A percentile compares a stretch with the other conserved stretches of the same genome.
These are phyloP conservation scores for Cantharis flavilabris DNA, from an alignment of 2,888 invertebrate genomes.

Conservation along the genomic window DNA sequence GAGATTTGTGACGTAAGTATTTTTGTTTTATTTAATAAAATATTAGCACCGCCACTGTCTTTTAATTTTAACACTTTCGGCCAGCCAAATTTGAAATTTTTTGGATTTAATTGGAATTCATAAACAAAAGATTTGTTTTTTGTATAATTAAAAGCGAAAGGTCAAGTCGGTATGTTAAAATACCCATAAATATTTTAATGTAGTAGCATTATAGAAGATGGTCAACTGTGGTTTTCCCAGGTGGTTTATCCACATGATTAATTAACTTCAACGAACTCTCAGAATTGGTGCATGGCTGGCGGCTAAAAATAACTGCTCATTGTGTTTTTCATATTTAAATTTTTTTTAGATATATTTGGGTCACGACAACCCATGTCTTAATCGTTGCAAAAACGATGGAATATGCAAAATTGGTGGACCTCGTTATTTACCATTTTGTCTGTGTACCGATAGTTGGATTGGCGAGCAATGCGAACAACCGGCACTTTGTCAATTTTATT, in stretches of 20 bases:
- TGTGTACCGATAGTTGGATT: constrained; percentile 62
- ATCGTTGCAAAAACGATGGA: constrained; percentile 62
- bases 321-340: not conserved
- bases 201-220: not conserved
- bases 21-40: not conserved
- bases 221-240: not conserved
- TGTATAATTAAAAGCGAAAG: no score
- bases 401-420: constrained; percentile 62
- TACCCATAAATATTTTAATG: not conserved
- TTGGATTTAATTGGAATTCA: no score
- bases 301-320: not conserved
- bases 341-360: constrained; percentile 57
- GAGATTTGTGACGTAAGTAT: constrained; percentile 58
- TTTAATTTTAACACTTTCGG: no score
- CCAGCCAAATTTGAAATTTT: no score
- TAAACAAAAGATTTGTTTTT: no score
- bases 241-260: not conserved
- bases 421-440: constrained; percentile 58
- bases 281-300: not conserved
- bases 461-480: constrained; percentile 62
- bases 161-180: no score
- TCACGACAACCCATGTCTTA: constrained; percentile 66
- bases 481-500: constrained; percentile 56
- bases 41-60: not conserved
- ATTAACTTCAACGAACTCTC: not conserved